Base-by-base conservation (phyloP, 2,888 invertebrate species). In the Cheilosia soror region DNA sequence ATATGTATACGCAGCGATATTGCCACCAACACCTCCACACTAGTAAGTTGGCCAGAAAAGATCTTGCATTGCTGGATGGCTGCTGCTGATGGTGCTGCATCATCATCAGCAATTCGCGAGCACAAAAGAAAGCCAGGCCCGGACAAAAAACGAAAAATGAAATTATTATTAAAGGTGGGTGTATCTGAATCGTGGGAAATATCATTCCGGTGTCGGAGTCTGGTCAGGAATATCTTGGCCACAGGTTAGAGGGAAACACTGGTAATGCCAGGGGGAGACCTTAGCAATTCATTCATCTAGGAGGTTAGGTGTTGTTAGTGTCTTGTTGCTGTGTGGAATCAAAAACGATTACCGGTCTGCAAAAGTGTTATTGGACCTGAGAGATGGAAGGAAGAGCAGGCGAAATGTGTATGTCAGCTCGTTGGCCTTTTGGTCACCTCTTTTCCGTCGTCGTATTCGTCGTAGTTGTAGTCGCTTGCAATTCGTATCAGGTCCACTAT, bases 141-240 rank as follows among this genome's bases (percentile, higher is more conserved):
- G 71, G 47, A 63, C 33, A 62, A 77, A 63, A 71, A 76, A 62
- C 66, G 81, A 71, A 77, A 82, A 82, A 86, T 82, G 63, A 86
- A 86, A 86, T 81, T 86, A 86, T 86, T 86, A 86, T 82, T 86
- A 86, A 85, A 86, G 85, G 88, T 88, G 88, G 88, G 88, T 88
- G 88, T 88, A 88, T 88, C 88, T 88, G 87, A 87, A 87, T 88
- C 87, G 88, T 88, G 88, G 88, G 88, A 88, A 88, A 83, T 87
- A 87, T 87, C 83, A 87, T 83, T 87, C 71, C 66, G 55, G 53
- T 78, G 73, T 78, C 60, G 77, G 77, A 75, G 68, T 65, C 69
- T 73, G 63, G 76, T 66, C 65, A 77, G 69, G 71, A 69, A 42
- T 49, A 66, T 49, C 68, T 55, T 42, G 71, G 63, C 37, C 51